Percentiles rank a stretch among this genome's conserved stretches.
phyloP scores from a whole-genome alignment of 2,113 vertebrate species.

The Falco punctatus region DNA sequence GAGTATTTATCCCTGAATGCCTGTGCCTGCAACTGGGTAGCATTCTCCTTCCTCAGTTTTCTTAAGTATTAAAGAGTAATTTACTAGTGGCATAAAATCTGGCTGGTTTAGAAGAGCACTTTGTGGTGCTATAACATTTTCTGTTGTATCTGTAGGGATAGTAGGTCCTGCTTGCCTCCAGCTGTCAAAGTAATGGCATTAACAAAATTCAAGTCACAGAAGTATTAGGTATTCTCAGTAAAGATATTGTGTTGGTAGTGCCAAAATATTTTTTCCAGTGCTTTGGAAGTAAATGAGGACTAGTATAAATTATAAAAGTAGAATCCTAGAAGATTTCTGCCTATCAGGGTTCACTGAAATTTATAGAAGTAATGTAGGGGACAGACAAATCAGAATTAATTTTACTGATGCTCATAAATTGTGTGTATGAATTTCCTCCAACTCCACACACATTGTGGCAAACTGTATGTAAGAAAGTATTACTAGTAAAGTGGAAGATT shows the following conservation, averaged over 20 bases:
- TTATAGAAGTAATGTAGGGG: background rate
- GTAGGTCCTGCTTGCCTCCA: background rate
- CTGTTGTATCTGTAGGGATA: background rate
- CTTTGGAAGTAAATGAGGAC: background rate
- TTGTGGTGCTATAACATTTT: background rate
- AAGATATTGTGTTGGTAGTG: background rate
- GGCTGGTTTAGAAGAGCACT: background rate
- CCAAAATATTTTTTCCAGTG: background rate
- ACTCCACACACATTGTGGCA: background rate
- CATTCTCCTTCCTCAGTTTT: background rate
- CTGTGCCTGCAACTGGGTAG: background rate
- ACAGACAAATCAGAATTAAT: background rate
- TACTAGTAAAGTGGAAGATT: background rate
- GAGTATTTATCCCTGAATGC: background rate
- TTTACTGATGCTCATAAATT: background rate
- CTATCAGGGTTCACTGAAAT: background rate
- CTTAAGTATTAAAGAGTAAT: background rate
- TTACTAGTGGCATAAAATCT: background rate
- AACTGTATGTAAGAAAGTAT: background rate
- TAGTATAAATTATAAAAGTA: background rate
- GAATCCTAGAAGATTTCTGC: background rate
- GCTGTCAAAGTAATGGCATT: background rate
- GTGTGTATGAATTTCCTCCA: background rate
- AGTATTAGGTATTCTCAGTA: rapidly evolving
- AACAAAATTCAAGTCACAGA: background rate